Base-by-base conservation (phyloP, 2,888 invertebrate genomes). In the Mamestra brassicae region DNA sequence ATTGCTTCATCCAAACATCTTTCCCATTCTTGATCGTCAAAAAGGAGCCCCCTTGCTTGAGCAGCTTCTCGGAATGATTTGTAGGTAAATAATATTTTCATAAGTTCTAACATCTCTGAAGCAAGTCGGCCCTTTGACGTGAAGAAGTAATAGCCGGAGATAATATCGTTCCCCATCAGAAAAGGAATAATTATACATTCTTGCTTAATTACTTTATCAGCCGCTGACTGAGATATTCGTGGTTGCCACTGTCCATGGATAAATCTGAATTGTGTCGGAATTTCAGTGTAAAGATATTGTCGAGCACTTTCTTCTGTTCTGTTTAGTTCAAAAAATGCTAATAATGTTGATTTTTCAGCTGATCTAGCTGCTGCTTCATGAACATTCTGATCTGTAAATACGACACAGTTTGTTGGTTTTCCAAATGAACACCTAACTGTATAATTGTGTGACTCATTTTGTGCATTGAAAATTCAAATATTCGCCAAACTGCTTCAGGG, bases 111-210 rank as follows among this genome's bases (percentile, higher is more conserved):
- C 72, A 72, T 83, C 83, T 74, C 72, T 76, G 80, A 81, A 85
- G 80, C 78, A 80, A 74, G 80, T 80, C 54, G 78, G 80, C 75
- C 80, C 81, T 81, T 76, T 84, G 71, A 84, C 80, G 75, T 83
- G 81, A 78, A 80, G 83, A 79, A 82, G 81, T 81, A 84, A 77
- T 77, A 82, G 76, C 79, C 85, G 80, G 74, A 83, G 85, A 81
- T 81, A 83, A 78, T 85, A 83, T 81, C 78, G 71, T 78, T 83
- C 83, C 54, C 74, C 71, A 71, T 80, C 83, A 77, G 74, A 75
- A 66, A 79, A 74, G 69, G 76, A 78, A 78, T 80, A 78, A 78
- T 80, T 80, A 80, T 83, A 78, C 83, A 80, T 83, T 42, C 61
- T 42, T n/a, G 42, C 42, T n/a, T n/a, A 42, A 42, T 42, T 61